Conservation (phyloP, 2,797 vertebrate genomes). For the Naso thynnoides region DNA sequence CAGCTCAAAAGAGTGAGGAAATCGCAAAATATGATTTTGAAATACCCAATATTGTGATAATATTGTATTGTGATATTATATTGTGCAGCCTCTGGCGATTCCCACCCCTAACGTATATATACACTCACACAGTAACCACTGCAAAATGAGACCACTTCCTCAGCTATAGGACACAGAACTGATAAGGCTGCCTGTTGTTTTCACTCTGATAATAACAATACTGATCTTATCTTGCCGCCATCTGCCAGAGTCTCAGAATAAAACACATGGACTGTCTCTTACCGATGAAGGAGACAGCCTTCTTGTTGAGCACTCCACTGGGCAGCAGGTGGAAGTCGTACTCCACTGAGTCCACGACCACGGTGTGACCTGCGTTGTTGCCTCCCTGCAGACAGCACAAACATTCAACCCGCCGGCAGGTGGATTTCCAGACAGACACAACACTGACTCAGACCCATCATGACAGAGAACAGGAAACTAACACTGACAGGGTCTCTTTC, state of each 20-base stretch:
- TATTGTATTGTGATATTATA: too few relatives aligned
- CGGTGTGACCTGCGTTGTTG: conserved; percentile 89
- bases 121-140: too few relatives aligned
- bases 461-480: not conserved
- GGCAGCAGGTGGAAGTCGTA: conserved; percentile 90
- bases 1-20: too few relatives aligned
- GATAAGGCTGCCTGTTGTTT: conserved; percentile 8
- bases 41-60: too few relatives aligned
- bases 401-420: not conserved
- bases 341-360: conserved; percentile 88
- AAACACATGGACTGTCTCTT: not conserved
- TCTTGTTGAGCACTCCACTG: conserved; percentile 89
- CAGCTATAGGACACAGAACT: not conserved
- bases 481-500: not conserved
- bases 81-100: too few relatives aligned
- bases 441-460: not conserved
- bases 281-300: conserved; percentile 88
- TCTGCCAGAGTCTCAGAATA: not conserved
- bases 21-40: too few relatives aligned
- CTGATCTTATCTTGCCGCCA: conserved; percentile 8
- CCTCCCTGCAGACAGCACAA: conserved; percentile 82
- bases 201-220: not conserved
- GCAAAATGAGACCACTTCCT: not conserved
- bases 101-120: too few relatives aligned
- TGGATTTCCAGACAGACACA: not conserved